Conservation (phyloP, 2,888 invertebrate genomes). For the Agrochola litura region DNA sequence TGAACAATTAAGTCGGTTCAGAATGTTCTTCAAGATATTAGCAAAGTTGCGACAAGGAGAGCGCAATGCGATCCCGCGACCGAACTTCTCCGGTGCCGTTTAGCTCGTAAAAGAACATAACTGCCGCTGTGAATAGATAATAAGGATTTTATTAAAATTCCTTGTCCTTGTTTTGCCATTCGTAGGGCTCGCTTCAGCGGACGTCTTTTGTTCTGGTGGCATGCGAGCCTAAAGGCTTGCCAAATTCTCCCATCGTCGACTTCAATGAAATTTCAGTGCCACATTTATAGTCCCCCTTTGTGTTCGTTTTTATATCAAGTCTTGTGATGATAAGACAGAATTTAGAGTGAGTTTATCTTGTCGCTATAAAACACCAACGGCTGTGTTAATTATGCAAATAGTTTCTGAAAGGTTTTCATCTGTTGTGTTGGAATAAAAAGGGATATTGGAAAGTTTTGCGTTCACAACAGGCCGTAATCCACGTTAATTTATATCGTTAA, state of each 20-base stretch:
- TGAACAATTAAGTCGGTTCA: conserved; percentile 77
- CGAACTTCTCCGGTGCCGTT: conserved; percentile 80
- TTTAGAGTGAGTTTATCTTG: conserved; percentile 68
- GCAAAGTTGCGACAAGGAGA: conserved; percentile 79
- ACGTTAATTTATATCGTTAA: conserved; percentile 36
- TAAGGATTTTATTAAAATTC: conserved; percentile 90
- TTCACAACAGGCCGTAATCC: conserved; percentile 28
- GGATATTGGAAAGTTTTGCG: conserved; percentile 19
- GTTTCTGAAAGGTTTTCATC: conserved; percentile 32
- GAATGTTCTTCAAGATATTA: conserved; percentile 81
- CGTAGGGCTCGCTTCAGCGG: conserved; percentile 75
- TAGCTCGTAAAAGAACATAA: conserved; percentile 87
- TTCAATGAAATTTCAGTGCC: conserved; percentile 80
- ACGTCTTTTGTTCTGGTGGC: conserved; percentile 83
- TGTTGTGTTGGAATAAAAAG: conserved; percentile 30
- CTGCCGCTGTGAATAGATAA: conserved; percentile 88
- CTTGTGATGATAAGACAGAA: conserved; percentile 69
- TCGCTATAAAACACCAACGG: conserved; percentile 52
- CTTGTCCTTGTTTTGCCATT: conserved; percentile 86
- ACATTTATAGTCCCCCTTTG: conserved; percentile 76
- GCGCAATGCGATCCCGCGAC: conserved; percentile 77
- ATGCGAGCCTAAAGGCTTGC: conserved; percentile 79
- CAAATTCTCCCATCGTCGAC: conserved; percentile 76
- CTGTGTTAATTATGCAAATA: conserved; percentile 51
- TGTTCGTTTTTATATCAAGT: conserved; percentile 74